phyloP scores from a whole-genome alignment of 1,140 invertebrate species.

The Papilio helenus region DNA sequence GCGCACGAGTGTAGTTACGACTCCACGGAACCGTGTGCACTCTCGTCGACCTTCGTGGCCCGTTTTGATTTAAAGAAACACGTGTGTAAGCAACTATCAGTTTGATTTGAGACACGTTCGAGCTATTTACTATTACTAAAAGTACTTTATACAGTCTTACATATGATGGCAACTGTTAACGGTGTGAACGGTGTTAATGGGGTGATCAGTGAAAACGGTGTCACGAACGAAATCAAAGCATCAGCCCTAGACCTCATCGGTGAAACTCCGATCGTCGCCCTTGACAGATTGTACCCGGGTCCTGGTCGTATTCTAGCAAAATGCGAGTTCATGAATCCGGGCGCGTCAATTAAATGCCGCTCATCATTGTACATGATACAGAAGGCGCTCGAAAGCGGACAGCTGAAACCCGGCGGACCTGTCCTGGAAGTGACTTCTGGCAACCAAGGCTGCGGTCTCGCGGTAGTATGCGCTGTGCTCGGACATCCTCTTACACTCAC shows the following conservation, averaged over 20 bases:
- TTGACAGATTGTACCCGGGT: constrained; percentile 68
- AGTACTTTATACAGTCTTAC: neutral
- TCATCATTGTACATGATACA: constrained; percentile 72
- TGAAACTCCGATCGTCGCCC: constrained; percentile 71
- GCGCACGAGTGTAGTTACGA: constrained; percentile 3
- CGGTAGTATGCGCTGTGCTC: constrained; percentile 73
- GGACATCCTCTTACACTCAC: constrained; percentile 69
- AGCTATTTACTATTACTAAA: constrained; percentile 2
- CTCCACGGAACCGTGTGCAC: constrained; percentile 23
- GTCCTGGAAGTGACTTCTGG: constrained; percentile 75
- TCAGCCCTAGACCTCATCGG: constrained; percentile 75
- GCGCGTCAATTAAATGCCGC: constrained; percentile 73
- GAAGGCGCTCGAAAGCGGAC: constrained; percentile 58
- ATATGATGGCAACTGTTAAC: neutral
- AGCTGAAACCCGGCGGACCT: constrained; percentile 61
- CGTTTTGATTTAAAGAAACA: constrained; percentile 25
- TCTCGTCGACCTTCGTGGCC: constrained; percentile 32
- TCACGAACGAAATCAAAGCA: constrained; percentile 64
- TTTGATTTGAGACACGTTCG: constrained; percentile 9
- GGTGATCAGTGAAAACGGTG: constrained; percentile 48
- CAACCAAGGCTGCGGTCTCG: constrained; percentile 74
- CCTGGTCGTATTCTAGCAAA: constrained; percentile 71
- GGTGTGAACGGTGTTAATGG: neutral
- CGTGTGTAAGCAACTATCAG: neutral
- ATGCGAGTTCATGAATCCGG: constrained; percentile 79